Evolutionary conservation across 1,140 invertebrate species (phyloP).

Genomic region (Dryas iulia): DNA sequence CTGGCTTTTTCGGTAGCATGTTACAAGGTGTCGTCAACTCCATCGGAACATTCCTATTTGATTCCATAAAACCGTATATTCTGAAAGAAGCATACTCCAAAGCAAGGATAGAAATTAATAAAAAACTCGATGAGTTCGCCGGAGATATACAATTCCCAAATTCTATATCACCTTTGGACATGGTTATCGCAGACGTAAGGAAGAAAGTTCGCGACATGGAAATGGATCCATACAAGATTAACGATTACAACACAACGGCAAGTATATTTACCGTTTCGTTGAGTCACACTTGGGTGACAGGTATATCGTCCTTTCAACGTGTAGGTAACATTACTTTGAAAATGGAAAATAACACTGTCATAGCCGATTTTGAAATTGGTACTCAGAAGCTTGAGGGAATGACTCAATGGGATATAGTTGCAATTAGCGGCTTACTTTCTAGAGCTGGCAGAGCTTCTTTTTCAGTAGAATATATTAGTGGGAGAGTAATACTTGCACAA

Average conservation of each 20-base stretch:
- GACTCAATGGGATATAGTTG: constrained; percentile 88
- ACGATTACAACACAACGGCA: constrained; percentile 85
- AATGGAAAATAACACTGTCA: constrained; percentile 86
- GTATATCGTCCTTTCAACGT: constrained; percentile 89
- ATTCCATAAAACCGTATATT: constrained; percentile 91
- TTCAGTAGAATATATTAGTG: constrained; percentile 87
- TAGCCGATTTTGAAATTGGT: constrained; percentile 86
- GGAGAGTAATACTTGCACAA: constrained; percentile 84
- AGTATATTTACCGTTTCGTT: constrained; percentile 86
- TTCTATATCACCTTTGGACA: constrained; percentile 91
- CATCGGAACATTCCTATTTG: constrained; percentile 89
- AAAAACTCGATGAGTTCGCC: constrained; percentile 84
- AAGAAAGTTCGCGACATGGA: constrained; percentile 85
- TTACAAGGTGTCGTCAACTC: constrained; percentile 90
- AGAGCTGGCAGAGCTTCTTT: constrained; percentile 87
- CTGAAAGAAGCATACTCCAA: constrained; percentile 87
- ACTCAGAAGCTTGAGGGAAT: constrained; percentile 88
- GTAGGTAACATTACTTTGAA: constrained; percentile 88
- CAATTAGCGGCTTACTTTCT: constrained; percentile 84
- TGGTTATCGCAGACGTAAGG: constrained; percentile 87
- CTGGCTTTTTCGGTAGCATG: constrained; percentile 87
- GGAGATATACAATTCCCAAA: constrained; percentile 88
- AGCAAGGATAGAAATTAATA: constrained; percentile 83
- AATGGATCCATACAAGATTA: constrained; percentile 87
- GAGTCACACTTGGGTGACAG: constrained; percentile 87